Evolutionary conservation across 2,113 vertebrate genomes (phyloP), one percentile per base, ranked within the genome.

Genomic region (Sphaerodactylus townsendi): DNA sequence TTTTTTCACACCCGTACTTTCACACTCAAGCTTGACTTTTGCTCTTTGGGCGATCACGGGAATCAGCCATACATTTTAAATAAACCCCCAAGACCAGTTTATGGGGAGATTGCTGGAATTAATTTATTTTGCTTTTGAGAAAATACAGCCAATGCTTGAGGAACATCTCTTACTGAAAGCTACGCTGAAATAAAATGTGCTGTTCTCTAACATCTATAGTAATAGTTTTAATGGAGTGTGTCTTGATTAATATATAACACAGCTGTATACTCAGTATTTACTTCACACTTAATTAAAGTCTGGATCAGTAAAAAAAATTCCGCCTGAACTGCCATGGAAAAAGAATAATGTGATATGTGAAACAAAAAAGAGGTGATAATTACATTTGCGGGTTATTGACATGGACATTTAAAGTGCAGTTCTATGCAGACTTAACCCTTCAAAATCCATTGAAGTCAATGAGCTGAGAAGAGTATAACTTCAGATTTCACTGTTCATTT

Each of bases 221-320:
- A 76, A 30, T 83, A 79, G 33, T 88, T 86, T 78, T 83, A 88
- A 48, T 84, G 14, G 81, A 28, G 53, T 10, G 14, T 56, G 78
- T 85, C 25, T 37, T 89, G 72, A 93, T 87, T 88, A 78, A 56
- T 90, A 62, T 19, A 1, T 46, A 89, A 93, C 89, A 81, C 65
- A 88, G 9, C 62, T 53, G 2, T n/a, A n/a, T n/a, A 82, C 56
- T 92, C 37, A 70, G n/a, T 77, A 74, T 69, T 89, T 87, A 66
- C 79, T 91, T 85, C 81, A 76, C 10, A 62, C 30, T 86, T 76
- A 66, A 37, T 90, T 53, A 28, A 82, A 87, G 78, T 86, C 33
- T 15, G 71, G 83, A 89, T 53, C 73, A 90, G 19, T 82, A 86
- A 1, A 56, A 87, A 56, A 85, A n/a, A 37, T 28, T 9, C 44